These are phyloP conservation scores for Hydrolagus colliei DNA, from an alignment of 2,797 vertebrate genomes.

Conservation along the genomic window DNA sequence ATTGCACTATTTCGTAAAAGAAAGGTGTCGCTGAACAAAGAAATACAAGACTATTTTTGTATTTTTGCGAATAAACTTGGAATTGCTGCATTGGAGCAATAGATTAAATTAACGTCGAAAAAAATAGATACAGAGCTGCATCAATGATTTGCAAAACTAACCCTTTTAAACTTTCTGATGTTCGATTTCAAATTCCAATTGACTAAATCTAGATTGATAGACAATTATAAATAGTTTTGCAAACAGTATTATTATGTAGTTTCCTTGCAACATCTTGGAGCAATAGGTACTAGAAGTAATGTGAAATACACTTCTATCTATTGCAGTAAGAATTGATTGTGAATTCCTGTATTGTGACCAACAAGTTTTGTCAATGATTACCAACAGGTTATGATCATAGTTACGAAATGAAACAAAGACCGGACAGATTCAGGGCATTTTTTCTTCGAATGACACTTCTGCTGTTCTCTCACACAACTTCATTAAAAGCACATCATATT, in stretches of 20 bases:
- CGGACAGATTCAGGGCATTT: background rate
- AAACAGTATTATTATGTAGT: background rate
- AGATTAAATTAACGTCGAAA: constrained; percentile 3
- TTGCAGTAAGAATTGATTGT: background rate
- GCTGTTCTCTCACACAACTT: too few species aligned
- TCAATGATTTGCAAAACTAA: background rate
- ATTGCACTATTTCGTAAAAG: constrained; percentile 15
- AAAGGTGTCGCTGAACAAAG: constrained; percentile 14
- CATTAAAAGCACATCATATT: too few species aligned
- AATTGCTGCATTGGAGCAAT: constrained; percentile 22
- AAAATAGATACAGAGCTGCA: constrained; percentile 24
- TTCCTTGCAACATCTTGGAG: background rate
- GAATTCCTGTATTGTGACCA: too few species aligned
- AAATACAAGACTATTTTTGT: constrained; percentile 28
- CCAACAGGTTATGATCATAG: background rate
- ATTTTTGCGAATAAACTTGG: constrained; percentile 30
- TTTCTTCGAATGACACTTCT: background rate
- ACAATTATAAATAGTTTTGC: background rate
- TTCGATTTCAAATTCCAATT: background rate
- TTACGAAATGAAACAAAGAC: background rate
- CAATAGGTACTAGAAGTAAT: background rate
- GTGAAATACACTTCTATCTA: background rate
- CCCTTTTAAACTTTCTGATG: background rate
- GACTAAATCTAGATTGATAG: background rate
- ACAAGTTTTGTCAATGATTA: background rate